These are phyloP conservation scores for Heliconius hewitsoni DNA, from an alignment of 1,140 invertebrate genomes.

Conservation along the genomic window DNA sequence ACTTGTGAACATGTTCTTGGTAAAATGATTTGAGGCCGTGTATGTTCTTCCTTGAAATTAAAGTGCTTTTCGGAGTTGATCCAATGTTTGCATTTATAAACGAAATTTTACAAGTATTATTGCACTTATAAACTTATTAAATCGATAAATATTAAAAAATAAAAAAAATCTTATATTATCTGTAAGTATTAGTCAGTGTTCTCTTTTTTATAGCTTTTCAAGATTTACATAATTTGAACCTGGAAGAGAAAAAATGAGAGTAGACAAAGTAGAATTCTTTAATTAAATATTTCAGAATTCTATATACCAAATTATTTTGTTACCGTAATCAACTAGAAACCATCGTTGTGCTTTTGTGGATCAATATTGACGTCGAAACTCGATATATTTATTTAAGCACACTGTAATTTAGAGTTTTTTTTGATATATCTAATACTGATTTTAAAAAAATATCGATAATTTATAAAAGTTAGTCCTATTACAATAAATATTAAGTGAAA, in stretches of 20 bases:
- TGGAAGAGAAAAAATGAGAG: too few relatives aligned
- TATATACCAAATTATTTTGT: not conserved
- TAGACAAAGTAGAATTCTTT: too few relatives aligned
- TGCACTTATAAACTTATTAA: not conserved
- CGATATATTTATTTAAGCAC: too few relatives aligned
- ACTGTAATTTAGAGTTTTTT: too few relatives aligned
- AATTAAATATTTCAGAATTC: not conserved
- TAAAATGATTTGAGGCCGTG: not conserved
- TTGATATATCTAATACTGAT: too few relatives aligned
- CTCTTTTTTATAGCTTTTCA: too few relatives aligned
- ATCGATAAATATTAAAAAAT: not conserved
- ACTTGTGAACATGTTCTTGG: not conserved
- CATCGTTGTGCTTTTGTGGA: too few relatives aligned
- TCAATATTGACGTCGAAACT: too few relatives aligned
- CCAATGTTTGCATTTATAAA: not conserved
- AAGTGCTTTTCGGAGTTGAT: constrained; percentile 5
- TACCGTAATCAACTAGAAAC: not conserved
- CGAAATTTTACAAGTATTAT: not conserved
- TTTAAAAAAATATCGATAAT: not conserved
- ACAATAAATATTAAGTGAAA: not conserved
- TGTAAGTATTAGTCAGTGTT: too few relatives aligned
- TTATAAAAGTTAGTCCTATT: not conserved
- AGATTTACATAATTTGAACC: too few relatives aligned
- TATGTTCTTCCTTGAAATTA: constrained; percentile 8
- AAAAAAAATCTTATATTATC: too few relatives aligned